Conservation (phyloP, 2,113 vertebrate species). For the Galemys pyrenaicus region DNA sequence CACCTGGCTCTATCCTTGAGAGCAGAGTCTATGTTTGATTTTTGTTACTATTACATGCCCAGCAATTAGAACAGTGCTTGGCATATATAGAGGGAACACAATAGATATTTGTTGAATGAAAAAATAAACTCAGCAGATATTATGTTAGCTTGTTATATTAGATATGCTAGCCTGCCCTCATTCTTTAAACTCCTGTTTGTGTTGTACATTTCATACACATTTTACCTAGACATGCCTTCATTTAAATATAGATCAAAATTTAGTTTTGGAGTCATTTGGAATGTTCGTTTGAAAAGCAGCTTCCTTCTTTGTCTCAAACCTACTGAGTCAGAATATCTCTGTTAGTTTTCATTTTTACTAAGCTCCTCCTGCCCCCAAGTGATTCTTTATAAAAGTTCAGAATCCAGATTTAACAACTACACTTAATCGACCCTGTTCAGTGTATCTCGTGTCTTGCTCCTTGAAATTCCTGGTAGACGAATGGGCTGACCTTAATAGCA, state of each 20-base stretch:
- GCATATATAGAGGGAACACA: not conserved
- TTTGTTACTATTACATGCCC: not conserved
- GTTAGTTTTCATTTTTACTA: constrained; percentile 1
- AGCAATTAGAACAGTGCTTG: not conserved
- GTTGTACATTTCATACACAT: not conserved
- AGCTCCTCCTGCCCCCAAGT: not conserved
- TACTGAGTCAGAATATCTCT: not conserved
- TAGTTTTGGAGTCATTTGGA: not conserved
- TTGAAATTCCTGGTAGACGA: not conserved
- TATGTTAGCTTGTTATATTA: not conserved
- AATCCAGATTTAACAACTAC: not conserved
- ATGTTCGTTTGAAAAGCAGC: not conserved
- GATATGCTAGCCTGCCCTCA: not conserved
- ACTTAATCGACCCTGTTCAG: not conserved
- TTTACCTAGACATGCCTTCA: not conserved
- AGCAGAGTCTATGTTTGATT: not conserved
- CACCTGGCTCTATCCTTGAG: not conserved
- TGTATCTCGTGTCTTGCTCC: not conserved
- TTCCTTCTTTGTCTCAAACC: constrained; percentile 5
- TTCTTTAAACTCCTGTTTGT: not conserved
- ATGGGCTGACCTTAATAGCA: not conserved
- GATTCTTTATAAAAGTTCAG: not conserved
- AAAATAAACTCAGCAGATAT: not conserved
- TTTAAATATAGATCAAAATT: constrained; percentile 23
- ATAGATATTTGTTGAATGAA: constrained; percentile 23